phyloP scores from a whole-genome alignment of 2,888 invertebrate genomes.

The Chaetoderma sp. region DNA sequence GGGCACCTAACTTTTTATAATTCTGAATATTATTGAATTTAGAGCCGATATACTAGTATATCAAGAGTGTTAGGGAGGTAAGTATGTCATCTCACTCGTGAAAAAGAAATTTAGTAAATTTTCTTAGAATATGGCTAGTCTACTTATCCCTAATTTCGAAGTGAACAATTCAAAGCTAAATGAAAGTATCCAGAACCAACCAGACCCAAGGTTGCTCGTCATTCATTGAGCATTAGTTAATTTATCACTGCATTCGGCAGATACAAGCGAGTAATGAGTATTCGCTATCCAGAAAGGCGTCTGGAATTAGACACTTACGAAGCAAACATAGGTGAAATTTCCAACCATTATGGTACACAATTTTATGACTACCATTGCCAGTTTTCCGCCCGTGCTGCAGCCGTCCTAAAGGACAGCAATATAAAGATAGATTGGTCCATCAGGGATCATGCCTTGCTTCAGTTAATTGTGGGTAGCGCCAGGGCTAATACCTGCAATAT shows the following conservation, averaged over 20 bases:
- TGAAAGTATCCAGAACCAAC: neutral
- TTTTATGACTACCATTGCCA: slow-evolving; percentile 25
- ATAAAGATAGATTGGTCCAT: too few species aligned
- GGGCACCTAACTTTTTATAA: too few species aligned
- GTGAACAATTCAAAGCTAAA: too few species aligned
- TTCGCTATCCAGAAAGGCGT: neutral
- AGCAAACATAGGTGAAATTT: slow-evolving; percentile 14
- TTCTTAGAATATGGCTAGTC: slow-evolving; percentile 11
- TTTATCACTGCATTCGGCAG: slow-evolving; percentile 19
- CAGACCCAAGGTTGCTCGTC: slow-evolving; percentile 9
- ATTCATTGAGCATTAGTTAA: slow-evolving; percentile 1
- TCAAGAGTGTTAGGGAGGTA: too few species aligned
- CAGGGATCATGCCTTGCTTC: too few species aligned
- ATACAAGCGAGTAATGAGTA: slow-evolving; percentile 15
- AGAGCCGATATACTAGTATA: too few species aligned
- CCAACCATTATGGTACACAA: slow-evolving; percentile 4
- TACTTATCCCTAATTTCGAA: slow-evolving; percentile 12
- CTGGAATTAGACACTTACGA: slow-evolving; percentile 20
- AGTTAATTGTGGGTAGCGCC: too few species aligned
- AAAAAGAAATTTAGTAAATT: too few species aligned
- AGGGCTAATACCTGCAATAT: too few species aligned
- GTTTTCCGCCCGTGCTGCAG: too few species aligned
- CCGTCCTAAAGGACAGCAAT: slow-evolving; percentile 7
- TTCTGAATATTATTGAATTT: too few species aligned
- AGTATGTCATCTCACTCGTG: too few species aligned